Base-by-base conservation (phyloP, 2,113 vertebrate genomes). In the Oplegnathus fasciatus region DNA sequence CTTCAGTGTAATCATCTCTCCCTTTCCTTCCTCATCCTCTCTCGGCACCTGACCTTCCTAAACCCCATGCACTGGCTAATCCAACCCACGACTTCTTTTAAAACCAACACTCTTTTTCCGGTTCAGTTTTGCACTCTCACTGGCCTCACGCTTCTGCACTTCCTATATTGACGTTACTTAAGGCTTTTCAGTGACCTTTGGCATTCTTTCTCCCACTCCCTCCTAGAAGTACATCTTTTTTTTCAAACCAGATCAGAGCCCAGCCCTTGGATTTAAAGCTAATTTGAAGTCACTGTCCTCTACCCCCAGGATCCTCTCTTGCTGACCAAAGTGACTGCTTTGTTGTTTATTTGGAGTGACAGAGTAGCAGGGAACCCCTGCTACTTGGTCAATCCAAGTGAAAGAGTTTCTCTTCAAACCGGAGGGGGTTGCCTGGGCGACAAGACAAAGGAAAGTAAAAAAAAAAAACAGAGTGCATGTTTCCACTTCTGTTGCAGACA, bases 341-440 rank as follows among this genome's bases (percentile, higher is more conserved):
- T 90, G 79, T 82, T 85, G 74, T 88, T 92, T 88, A 87, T 86
- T 83, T 80, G 64, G 78, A 90, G 52, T 88, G 80, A 91, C 70
- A 18, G 74, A 83, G 24, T 42, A 88, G 64, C 66, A 61, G 32
- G 75, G 76, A 83, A 84, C 74, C 71, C 80, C 82, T 87, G 84
- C 69, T 79, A 88, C 80, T 87, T 82, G 78, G 86, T 92, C 89
- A 88, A 74, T 80, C 76, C 67, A 86, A 84, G 80, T 62, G 81
- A 90, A 89, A 79, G 72, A 85, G 84, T 92, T 88, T 83, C 80
- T 85, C 75, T 79, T 80, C 46, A 82, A 88, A 87, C 32, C 15
- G 40, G 64, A 84, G 87, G 87, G 85, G 90, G 94, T 94, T 95
- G 93, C 94, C 93, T 82, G 85, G 93, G 89, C 20, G 84, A 90